These are phyloP conservation scores for Sebastes melanostomus DNA, from an alignment of 2,797 vertebrate species.

Conservation along the genomic window DNA sequence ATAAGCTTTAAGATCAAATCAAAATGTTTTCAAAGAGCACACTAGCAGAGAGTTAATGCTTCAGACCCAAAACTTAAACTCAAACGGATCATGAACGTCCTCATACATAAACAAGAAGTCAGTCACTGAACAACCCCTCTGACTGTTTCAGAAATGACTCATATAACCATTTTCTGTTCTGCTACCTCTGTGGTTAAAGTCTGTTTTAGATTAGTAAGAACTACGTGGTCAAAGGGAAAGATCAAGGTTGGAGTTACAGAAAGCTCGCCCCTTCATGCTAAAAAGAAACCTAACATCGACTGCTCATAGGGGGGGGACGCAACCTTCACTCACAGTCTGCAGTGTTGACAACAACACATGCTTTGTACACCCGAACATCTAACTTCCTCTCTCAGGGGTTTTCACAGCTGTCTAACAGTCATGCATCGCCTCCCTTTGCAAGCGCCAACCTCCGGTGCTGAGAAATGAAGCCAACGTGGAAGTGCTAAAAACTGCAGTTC, in stretches of 20 bases:
- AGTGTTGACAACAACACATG: background rate
- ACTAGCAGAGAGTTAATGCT: too few species aligned
- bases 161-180: background rate
- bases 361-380: too few species aligned
- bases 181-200: background rate
- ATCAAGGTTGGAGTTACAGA: background rate
- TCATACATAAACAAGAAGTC: background rate
- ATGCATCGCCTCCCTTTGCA: background rate
- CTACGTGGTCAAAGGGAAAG: background rate
- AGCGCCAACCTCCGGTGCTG: too few species aligned
- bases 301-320: too few species aligned
- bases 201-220: background rate
- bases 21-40: background rate
- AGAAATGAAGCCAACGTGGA: too few species aligned
- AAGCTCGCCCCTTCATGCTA: background rate
- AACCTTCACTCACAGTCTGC: background rate
- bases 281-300: background rate
- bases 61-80: background rate
- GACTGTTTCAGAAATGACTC: background rate
- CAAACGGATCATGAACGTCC: background rate
- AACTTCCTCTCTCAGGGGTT: background rate
- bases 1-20: background rate
- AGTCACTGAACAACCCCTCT: background rate
- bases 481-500: too few species aligned
- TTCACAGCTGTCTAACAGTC: background rate